Evolutionary conservation across 2,797 vertebrate genomes (phyloP).

Genomic region (Enteromius mattozi): DNA sequence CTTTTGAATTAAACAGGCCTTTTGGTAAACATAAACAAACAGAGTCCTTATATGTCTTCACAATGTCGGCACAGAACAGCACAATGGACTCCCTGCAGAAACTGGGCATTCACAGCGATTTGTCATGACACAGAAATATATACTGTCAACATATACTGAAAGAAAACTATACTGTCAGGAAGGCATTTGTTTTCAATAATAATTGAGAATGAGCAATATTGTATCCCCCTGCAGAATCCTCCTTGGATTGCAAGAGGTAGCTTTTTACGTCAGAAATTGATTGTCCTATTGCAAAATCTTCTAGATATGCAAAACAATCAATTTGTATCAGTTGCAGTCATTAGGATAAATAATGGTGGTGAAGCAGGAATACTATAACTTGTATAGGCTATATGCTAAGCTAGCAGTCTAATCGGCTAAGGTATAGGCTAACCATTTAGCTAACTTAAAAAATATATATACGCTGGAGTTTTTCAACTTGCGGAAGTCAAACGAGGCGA

Average conservation of each 20-base stretch:
- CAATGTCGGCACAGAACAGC: background rate
- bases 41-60: background rate
- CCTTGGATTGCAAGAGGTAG: background rate
- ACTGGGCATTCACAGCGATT: background rate
- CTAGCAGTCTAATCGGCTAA: background rate
- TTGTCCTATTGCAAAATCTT: background rate
- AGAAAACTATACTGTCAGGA: too few species aligned
- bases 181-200: background rate
- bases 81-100: background rate
- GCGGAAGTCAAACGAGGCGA: too few species aligned
- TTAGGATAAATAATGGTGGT: background rate
- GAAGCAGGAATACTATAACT: background rate
- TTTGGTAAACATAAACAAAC: background rate
- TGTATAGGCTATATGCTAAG: background rate
- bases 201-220: background rate
- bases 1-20: slow-evolving; percentile 25
- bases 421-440: background rate
- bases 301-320: too few species aligned
- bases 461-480: background rate
- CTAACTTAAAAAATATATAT: background rate
- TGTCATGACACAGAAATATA: background rate
- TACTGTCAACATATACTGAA: too few species aligned
- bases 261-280: background rate
- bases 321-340: background rate
- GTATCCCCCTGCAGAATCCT: background rate